Evolutionary conservation across 2,888 invertebrate species (phyloP), one percentile per base, ranked within the genome.

Genomic region (Drosophila cognata): DNA sequence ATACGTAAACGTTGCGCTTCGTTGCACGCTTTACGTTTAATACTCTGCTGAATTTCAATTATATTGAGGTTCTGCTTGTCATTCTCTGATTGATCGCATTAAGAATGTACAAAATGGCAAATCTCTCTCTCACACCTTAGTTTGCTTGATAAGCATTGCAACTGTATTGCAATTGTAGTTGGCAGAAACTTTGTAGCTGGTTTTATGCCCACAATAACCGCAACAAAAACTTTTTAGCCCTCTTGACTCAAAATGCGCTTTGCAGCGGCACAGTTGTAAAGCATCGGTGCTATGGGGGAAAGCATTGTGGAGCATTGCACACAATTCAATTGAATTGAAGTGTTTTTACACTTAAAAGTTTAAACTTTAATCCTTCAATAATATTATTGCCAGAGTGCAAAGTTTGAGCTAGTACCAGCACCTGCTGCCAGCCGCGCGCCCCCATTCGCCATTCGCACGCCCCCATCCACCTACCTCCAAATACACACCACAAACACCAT

Each of bases 291-390:
- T 21, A 29, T 18, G 21, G 18, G 11, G 10, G 31, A 46, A 25
- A 16, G 46, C 16, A 46, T 28, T 57, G 57, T 41, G 21, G 13
- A 29, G 56, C 48, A 6, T 43, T 48, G 62, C 76, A 71, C 76
- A 76, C 86, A 88, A 77, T 74, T 78, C 74, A 77, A 87, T 90
- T 82, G 71, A 84, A 87, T 89, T 83, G 63, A 87, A 90, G 82
- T 90, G 90, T 79, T 87, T 90, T 84, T 87, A 89, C 87, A 87
- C 87, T 87, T 87, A 90, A 87, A 90, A 87, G 90, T 89, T 90
- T 72, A 73, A 87, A 87, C 82, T 87, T 87, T 87, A 90, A 87
- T 90, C 87, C 88, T 90, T 87, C 88, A 89, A 87, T 90, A 87
- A 89, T 90, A 89, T 90, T 89, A 78, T 87, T 71, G 76, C 69